Conservation (phyloP, 2,113 vertebrate species). For the Tachysurus vachellii region DNA sequence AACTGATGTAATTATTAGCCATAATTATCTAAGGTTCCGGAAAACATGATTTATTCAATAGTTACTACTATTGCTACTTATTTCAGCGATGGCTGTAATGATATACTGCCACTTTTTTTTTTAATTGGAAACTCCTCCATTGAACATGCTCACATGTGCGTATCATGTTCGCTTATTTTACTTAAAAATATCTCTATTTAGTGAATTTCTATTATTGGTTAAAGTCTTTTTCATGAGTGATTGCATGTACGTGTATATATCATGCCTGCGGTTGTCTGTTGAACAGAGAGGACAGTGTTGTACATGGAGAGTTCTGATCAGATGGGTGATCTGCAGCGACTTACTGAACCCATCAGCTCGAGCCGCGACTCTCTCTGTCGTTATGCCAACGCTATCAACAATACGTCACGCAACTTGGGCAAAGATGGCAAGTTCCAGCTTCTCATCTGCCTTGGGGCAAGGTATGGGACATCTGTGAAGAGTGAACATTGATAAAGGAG, state of each 20-base stretch:
- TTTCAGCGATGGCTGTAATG: too few species aligned
- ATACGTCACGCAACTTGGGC: constrained; percentile 88
- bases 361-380: constrained; percentile 85
- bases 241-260: background rate
- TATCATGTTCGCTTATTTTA: too few species aligned
- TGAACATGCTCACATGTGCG: too few species aligned
- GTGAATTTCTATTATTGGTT: too few species aligned
- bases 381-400: constrained; percentile 88
- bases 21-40: background rate
- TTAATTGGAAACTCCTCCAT: too few species aligned
- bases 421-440: constrained; percentile 98
- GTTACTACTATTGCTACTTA: background rate
- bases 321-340: constrained; percentile 80
- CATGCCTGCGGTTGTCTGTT: background rate
- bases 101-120: too few species aligned
- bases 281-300: constrained; percentile 71
- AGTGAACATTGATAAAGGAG: too few species aligned
- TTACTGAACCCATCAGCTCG: constrained; percentile 75
- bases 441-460: constrained; percentile 90
- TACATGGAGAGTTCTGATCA: constrained; percentile 89
- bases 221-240: background rate
- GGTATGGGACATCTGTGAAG: constrained; percentile 68
- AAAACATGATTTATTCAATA: background rate
- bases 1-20: too few species aligned
- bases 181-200: too few species aligned